Base-by-base conservation (phyloP, 2,797 vertebrate species). In the Nyctalus aviator region DNA sequence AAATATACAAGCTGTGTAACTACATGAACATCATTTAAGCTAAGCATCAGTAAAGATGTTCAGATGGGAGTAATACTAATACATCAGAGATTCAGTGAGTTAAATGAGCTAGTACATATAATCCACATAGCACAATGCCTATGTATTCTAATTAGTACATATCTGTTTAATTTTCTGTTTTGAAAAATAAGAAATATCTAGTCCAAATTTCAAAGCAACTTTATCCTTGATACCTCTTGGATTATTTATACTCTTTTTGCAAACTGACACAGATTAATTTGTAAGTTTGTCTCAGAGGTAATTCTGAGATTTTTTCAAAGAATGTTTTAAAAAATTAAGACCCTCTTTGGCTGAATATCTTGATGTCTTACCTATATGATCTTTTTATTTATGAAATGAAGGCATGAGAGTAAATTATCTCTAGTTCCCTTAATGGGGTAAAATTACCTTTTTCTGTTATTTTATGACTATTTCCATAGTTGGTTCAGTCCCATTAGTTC, bases 251-350 rank as follows among this genome's bases (percentile, higher is more conserved):
- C 30, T 66, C 1, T 64, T 90, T 73, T 62, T 9, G 0, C 15
- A 88, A 93, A 75, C 18, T 41, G 5, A 27, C 55, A 53, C 25
- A 78, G 10, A 62, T 85, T 82, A 87, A 72, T 30, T 71, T 72
- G 30, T 35, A 85, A 7, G 20, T 68, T 78, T 87, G 18, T 21
- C 41, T 81, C 23, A 32, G 17, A 72, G 25, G 14, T 8, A 27
- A 88, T 32, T 76, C 66, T 88, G 69, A 94, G n/a, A 76, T 41
- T 41, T 55, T 79, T 94, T 82, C 15, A 68, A 68, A 92, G 75
- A 82, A 23, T 25, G 14, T 7, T 83, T 77, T 77, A 2, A 86
- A 91, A 85, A 83, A 48, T 9, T 30, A 46, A 77, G n/a, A 30
- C 7, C 13, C 7, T 46, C 37, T 68, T 50, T 87, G 41, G 2